Evolutionary conservation across 2,113 vertebrate species (phyloP).

Genomic region (Peromyscus californicus): DNA sequence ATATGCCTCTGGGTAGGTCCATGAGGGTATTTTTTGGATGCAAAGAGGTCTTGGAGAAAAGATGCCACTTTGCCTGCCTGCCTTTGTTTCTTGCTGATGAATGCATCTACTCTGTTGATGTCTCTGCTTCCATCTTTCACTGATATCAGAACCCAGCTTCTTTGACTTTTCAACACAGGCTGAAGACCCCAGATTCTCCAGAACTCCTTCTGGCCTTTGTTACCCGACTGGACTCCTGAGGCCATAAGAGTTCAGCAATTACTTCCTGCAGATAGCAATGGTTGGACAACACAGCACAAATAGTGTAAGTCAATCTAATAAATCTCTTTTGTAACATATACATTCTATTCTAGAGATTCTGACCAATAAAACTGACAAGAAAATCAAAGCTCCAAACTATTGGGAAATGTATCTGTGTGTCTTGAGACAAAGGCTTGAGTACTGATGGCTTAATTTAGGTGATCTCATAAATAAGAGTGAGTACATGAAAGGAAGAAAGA

Average conservation of each 20-base stretch:
- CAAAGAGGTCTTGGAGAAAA: neutral
- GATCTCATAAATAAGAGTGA: neutral
- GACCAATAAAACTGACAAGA: neutral
- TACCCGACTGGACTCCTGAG: neutral
- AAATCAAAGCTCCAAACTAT: constrained; percentile 8
- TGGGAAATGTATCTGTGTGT: neutral
- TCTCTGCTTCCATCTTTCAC: neutral
- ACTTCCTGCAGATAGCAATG: fast-evolving
- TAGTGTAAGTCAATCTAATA: neutral
- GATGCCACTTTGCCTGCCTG: neutral
- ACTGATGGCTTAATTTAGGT: neutral
- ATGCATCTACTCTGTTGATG: neutral
- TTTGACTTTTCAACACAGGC: neutral
- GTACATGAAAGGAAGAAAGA: neutral
- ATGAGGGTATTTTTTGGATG: neutral
- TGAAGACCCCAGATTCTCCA: neutral
- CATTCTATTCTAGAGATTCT: neutral
- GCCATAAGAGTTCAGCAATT: neutral
- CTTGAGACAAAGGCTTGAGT: neutral
- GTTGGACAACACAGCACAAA: neutral
- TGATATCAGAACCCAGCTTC: neutral
- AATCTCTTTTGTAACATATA: too few relatives aligned
- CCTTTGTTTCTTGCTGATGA: neutral
- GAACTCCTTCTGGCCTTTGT: neutral
- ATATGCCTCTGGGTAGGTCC: neutral